Evolutionary conservation across 2,888 invertebrate genomes (phyloP).

Genomic region (Pedicia rivosa): DNA sequence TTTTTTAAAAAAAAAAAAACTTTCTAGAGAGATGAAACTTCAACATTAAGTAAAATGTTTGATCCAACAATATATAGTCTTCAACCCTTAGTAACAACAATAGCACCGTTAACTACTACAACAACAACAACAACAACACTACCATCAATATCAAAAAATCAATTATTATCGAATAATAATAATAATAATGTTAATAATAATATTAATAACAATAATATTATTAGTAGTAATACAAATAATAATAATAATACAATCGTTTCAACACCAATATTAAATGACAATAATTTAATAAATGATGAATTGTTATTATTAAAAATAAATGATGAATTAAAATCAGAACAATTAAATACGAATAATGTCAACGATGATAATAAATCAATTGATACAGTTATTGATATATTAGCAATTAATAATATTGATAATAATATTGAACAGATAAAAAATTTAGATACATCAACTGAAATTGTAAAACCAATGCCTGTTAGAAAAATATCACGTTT

Average conservation of each 20-base stretch:
- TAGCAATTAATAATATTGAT: not conserved
- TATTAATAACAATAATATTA: not conserved
- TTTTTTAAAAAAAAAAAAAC: constrained; percentile 14
- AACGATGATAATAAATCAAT: not conserved
- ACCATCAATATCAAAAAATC: constrained; percentile 15
- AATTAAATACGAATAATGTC: not conserved
- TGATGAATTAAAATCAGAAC: not conserved
- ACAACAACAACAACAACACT: constrained; percentile 14
- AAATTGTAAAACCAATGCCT: not conserved
- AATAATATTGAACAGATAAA: not conserved
- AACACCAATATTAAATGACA: too few relatives aligned
- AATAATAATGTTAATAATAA: not conserved
- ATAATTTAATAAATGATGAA: too few relatives aligned
- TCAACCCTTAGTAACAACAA: constrained; percentile 15
- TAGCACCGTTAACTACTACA: too few relatives aligned
- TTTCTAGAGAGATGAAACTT: constrained; percentile 30
- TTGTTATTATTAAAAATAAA: not conserved
- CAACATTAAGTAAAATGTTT: constrained; percentile 28
- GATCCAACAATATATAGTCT: constrained; percentile 22
- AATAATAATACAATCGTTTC: constrained; percentile 18
- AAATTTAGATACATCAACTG: too few relatives aligned
- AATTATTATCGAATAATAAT: not conserved
- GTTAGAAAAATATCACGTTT: constrained; percentile 57
- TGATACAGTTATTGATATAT: not conserved
- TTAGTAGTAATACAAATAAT: constrained; percentile 10